Evolutionary conservation across 2,888 invertebrate genomes (phyloP), one percentile per base, ranked within the genome.

Genomic region (Mesoligia furuncula): DNA sequence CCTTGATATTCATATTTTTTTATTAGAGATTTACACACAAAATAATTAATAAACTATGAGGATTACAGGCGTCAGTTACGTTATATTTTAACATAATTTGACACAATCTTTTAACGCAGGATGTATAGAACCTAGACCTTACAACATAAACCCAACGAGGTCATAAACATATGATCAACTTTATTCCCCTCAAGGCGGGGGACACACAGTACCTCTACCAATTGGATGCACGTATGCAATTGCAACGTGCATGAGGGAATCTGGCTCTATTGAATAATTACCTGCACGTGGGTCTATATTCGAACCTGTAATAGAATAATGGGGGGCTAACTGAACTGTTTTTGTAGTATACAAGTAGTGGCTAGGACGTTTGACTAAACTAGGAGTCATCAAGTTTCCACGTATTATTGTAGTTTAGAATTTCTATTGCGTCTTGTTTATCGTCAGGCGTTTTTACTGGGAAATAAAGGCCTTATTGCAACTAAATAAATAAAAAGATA

Each of bases 231-330:
- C 61, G 39, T 54, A 64, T n/a, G n/a, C 66, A 70, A 64, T 75
- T 76, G 78, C 79, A 80, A 77, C 81, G 79, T 78, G 77, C 77
- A 62, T 39, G 45, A 57, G n/a, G 36, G 59, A 59, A 59, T 59
- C 36, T 69, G 66, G 17, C 39, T 85, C 62, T 59, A 87, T 87
- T 87, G 87, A 64, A 88, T 87, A 88, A 87, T 88, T 45, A 72
- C 20, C 54, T 31, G 74, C 85, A 81, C 86, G 86, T 80, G 86
- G 80, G 36, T 64, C 76, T 80, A 79, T 85, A 80, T 84, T 80
- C 39, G 77, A 54, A 67, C 69, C 80, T 45, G 71, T 87, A 82
- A 88, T 80, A 36, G 80, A 73, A 76, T 87, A 88, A 87, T 88
- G 17, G 54, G 73, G 73, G 48, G 64, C 78, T 81, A 84, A 75